Percentiles rank a stretch among this genome's conserved stretches.
Conservation (phyloP, 1,140 invertebrate genomes). For the Notospermus geniculatus region DNA sequence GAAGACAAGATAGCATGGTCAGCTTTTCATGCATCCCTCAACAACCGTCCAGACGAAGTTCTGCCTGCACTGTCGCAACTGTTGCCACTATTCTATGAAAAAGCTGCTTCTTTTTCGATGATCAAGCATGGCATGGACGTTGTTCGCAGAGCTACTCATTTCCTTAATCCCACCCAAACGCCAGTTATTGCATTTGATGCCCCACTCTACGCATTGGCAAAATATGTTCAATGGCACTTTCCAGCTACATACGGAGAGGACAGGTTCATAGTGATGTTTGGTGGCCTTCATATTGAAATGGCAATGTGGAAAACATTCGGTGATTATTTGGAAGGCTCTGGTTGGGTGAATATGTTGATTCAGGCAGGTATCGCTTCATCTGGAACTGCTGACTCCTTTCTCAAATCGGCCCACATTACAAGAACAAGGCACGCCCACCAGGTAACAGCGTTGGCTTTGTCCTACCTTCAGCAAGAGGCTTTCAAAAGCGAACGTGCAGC, state of each 20-base stretch:
- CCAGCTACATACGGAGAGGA: not conserved
- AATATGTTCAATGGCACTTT: constrained; percentile 28
- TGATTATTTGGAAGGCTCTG: constrained; percentile 20
- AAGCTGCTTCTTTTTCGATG: constrained; percentile 21
- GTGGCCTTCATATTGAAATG: no score
- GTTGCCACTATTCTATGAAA: constrained; percentile 21
- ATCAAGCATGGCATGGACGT: constrained; percentile 23
- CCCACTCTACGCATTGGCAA: constrained; percentile 25
- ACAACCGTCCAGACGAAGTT: not conserved
- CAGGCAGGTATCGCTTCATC: constrained; percentile 20
- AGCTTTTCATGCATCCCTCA: constrained; percentile 5
- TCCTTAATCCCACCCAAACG: constrained; percentile 24
- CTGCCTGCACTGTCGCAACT: constrained; percentile 10
- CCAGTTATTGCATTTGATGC: constrained; percentile 21
- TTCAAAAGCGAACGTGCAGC: constrained; percentile 12
- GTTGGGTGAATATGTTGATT: constrained; percentile 23
- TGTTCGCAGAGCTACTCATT: constrained; percentile 14
- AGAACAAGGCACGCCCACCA: constrained; percentile 24
- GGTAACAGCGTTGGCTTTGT: constrained; percentile 23
- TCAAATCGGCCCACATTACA: constrained; percentile 19
- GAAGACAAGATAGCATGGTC: constrained; percentile 10
- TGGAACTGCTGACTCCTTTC: constrained; percentile 24
- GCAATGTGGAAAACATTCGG: constrained; percentile 11
- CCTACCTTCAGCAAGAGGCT: constrained; percentile 16
- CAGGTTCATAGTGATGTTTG: constrained; percentile 19